Evolutionary conservation across 1,140 invertebrate genomes (phyloP).

Genomic region (Paraescarpia echinospica): DNA sequence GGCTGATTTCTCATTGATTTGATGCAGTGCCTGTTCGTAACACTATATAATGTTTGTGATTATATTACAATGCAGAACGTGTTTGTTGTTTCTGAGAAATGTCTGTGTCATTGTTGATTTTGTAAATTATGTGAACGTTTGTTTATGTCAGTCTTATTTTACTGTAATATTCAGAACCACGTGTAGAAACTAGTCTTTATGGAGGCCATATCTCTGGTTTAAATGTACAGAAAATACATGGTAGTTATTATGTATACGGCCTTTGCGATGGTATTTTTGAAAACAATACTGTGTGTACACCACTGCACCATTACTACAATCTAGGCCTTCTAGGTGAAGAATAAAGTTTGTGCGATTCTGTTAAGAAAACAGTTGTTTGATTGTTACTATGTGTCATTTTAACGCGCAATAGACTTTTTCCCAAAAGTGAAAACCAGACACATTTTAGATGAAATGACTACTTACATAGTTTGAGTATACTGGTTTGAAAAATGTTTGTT

Average conservation of each 20-base stretch:
- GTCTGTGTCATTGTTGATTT: neutral
- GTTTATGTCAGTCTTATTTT: neutral
- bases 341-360: neutral
- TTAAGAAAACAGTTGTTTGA: neutral
- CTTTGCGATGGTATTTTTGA: neutral
- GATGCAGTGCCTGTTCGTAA: neutral
- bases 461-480: too few relatives aligned
- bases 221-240: neutral
- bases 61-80: neutral
- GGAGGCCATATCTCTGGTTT: neutral
- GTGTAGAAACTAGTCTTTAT: neutral
- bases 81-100: neutral
- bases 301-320: neutral
- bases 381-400: neutral
- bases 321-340: neutral
- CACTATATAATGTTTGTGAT: neutral
- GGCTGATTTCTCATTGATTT: neutral
- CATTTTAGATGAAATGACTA: too few relatives aligned
- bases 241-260: neutral
- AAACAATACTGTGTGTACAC: neutral
- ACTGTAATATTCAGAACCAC: neutral
- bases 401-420: too few relatives aligned
- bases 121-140: neutral
- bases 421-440: too few relatives aligned
- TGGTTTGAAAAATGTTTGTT: too few relatives aligned